A percentile compares a stretch with the other conserved stretches of the same genome.
These are phyloP conservation scores for Tokudaia muenninki DNA, from an alignment of 2,797 vertebrate genomes.

Conservation along the genomic window DNA sequence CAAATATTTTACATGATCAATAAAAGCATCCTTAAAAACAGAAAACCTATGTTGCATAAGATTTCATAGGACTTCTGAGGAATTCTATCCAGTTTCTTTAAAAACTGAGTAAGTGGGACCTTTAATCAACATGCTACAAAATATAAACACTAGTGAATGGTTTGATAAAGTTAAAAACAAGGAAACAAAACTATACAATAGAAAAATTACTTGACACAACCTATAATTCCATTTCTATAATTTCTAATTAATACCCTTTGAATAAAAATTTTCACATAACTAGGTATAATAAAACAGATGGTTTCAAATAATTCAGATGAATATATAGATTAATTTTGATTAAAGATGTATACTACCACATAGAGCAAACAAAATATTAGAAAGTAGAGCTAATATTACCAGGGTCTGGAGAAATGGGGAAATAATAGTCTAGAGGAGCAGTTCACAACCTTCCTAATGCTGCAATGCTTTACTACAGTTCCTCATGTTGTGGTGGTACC, in stretches of 20 bases:
- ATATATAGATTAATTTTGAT: conserved; percentile 51
- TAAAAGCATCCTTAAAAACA: conserved; percentile 74
- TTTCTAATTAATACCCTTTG: conserved; percentile 47
- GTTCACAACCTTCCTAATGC: not conserved
- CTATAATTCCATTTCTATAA: conserved; percentile 40
- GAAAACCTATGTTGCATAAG: conserved; percentile 29
- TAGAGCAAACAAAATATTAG: not conserved
- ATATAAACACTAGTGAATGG: conserved; percentile 49
- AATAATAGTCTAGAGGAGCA: not conserved
- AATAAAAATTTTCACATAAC: conserved; percentile 39
- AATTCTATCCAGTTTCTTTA: conserved; percentile 56
- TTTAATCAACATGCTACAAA: conserved; percentile 65
- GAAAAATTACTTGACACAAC: conserved; percentile 27
- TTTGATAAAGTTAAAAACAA: conserved; percentile 59
- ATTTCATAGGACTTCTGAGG: not conserved
- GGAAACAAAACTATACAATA: conserved; percentile 50
- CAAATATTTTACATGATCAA: conserved; percentile 71
- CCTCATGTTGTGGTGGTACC: not conserved
- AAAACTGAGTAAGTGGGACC: conserved; percentile 47
- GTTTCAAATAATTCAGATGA: conserved; percentile 55
- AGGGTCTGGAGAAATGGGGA: not conserved
- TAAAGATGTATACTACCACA: conserved; percentile 25
- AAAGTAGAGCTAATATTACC: not conserved
- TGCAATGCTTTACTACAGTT: too few species aligned
- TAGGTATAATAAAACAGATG: conserved; percentile 42